Evolutionary conservation across 2,888 invertebrate species (phyloP), one percentile per base, ranked within the genome.

Genomic region (Drosophila multiciliata): DNA sequence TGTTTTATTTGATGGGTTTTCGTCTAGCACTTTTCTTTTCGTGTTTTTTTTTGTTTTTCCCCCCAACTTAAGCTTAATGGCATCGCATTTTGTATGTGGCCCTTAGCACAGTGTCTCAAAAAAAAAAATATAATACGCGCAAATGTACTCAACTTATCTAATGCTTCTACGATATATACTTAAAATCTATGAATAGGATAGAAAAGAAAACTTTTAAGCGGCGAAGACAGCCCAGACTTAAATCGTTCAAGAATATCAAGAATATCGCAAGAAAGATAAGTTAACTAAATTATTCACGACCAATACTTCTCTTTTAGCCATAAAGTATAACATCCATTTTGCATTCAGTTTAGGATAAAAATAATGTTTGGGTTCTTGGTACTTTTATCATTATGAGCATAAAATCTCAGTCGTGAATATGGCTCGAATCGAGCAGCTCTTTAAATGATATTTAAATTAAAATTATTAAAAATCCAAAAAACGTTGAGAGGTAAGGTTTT

Each of bases 61-160:
- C 35, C 67, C 65, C 85, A 82, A 82, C 90, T 85, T 89, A 66
- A 87, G 82, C 82, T 84, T 87, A 78, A 89, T 83, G 79, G 77
- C 78, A 78, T 71, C 71, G 67, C 66, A 71, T 89, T 89, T 76
- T 75, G 72, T 73, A 65, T 74, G 82, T 75, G 63, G 70, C 74
- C 38, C 66, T 60, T 38, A 35, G 59, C 59, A 85, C 88, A 75
- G 83, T 88, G 77, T 80, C 80, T 70, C 45, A 48, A 61, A 69
- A 40, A 26, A 32, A 17, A 52, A 50, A 26, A 45, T 1, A 7
- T 35, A 9, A 20, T 11, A 33, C 11, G 36, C n/a, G 1, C 42
- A 36, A 55, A 63, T 55, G 6, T 17, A 52, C 15, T 33, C 3
- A 45, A 20, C 12, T 20, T 20, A 45, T 12, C 12, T 23, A 45